Evolutionary conservation across 2,888 invertebrate species (phyloP).

Genomic region (Ceriagrion tenellum): DNA sequence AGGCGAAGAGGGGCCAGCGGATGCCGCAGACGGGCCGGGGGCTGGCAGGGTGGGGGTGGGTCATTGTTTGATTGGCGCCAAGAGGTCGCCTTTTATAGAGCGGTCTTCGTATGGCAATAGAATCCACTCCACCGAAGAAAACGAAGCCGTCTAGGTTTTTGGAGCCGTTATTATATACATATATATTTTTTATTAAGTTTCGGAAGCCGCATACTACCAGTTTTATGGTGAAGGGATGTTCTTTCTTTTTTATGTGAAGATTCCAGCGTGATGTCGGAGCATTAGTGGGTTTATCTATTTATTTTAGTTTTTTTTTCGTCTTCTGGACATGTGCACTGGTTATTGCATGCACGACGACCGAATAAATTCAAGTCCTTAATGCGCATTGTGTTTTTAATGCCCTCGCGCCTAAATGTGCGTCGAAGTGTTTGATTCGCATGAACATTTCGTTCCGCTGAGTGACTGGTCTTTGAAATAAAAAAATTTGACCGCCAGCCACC

Average conservation of each 20-base stretch:
- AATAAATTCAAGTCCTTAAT: background rate
- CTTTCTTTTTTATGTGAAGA: background rate
- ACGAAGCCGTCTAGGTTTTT: background rate
- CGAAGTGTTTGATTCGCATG: background rate
- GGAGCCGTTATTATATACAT: background rate
- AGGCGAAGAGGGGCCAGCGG: background rate
- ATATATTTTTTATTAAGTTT: slow-evolving; percentile 32
- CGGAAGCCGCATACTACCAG: slow-evolving; percentile 48
- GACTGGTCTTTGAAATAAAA: background rate
- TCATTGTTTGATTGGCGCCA: slow-evolving; percentile 55
- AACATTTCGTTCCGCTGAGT: background rate
- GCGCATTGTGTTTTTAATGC: background rate
- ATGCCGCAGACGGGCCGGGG: background rate
- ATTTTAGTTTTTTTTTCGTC: background rate
- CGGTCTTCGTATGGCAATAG: slow-evolving; percentile 20
- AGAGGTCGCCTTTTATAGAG: slow-evolving; percentile 8
- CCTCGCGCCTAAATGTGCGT: background rate
- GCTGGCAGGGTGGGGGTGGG: slow-evolving; percentile 38
- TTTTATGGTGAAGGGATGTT: slow-evolving; percentile 17
- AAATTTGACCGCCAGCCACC: no score
- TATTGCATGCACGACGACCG: background rate
- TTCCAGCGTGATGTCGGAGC: background rate
- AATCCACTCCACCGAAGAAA: background rate
- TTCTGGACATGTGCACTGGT: background rate
- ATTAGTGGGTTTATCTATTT: background rate